These are phyloP conservation scores for Platycercus adscitus DNA, from an alignment of 2,113 vertebrate species.

Conservation along the genomic window DNA sequence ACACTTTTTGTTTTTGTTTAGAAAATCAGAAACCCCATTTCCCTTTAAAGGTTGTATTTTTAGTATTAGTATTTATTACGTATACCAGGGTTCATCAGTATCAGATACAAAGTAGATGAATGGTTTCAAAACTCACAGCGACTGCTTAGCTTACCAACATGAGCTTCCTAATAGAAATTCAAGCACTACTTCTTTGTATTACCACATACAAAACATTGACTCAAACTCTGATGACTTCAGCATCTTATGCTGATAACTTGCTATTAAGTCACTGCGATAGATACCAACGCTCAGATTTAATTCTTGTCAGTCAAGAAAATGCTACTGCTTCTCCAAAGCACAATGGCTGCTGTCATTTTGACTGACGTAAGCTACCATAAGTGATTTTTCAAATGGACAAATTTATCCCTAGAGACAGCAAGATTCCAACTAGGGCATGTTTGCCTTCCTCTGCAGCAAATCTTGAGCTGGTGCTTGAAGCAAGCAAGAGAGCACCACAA, in stretches of 20 bases:
- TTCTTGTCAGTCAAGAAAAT: neutral
- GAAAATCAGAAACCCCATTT: neutral
- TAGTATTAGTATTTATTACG: neutral
- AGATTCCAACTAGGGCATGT: constrained; percentile 34
- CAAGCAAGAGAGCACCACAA: neutral
- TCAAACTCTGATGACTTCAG: constrained; percentile 13
- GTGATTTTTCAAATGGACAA: constrained; percentile 60
- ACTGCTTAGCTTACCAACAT: neutral
- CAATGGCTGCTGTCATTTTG: constrained; percentile 54
- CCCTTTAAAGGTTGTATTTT: neutral
- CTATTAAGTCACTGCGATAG: neutral
- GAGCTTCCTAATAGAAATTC: neutral
- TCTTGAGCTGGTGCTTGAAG: neutral
- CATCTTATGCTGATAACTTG: neutral
- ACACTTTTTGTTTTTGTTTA: neutral
- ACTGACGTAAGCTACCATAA: constrained; percentile 43
- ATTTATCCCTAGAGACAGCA: constrained; percentile 52
- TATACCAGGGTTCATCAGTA: neutral
- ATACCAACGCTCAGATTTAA: constrained; percentile 23
- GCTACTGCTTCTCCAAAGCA: constrained; percentile 12
- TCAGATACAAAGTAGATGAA: neutral
- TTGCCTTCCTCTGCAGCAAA: constrained; percentile 19
- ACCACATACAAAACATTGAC: neutral
- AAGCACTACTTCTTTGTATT: neutral
- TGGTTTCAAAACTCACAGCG: neutral